Conservation (phyloP, 2,797 vertebrate species). For the Megaceryle alcyon region DNA sequence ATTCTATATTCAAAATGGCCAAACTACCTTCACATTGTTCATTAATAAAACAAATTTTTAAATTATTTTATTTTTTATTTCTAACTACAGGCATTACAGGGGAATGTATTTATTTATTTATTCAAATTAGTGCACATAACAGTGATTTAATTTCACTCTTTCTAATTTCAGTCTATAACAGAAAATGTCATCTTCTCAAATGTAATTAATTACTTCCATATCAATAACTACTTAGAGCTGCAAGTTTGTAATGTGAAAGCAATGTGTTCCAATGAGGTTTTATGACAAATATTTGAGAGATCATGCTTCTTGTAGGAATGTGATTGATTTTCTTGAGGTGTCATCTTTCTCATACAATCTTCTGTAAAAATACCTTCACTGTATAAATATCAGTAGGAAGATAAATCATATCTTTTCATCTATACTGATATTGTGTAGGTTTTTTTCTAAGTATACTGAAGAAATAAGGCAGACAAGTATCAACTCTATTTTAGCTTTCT, state of each 20-base stretch:
- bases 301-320: not conserved
- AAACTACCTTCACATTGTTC: not conserved
- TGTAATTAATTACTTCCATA: not conserved
- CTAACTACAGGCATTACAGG: not conserved
- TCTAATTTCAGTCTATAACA: not conserved
- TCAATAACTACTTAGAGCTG: not conserved
- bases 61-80: no score
- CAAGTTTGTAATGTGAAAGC: not conserved
- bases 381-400: not conserved
- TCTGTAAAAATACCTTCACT: not conserved
- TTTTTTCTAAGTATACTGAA: not conserved
- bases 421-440: not conserved
- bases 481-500: not conserved
- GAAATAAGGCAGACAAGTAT: not conserved
- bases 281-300: not conserved
- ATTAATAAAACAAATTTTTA: not conserved
- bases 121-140: not conserved
- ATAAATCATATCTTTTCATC: conserved; percentile 14
- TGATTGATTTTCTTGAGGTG: conserved; percentile 26
- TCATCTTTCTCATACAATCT: not conserved
- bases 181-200: not conserved
- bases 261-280: not conserved
- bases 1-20: not conserved
- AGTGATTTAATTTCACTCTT: not conserved
- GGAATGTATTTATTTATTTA: not conserved